These are phyloP conservation scores for Gracilinanus agilis DNA, from an alignment of 2,113 vertebrate species.

Conservation along the genomic window DNA sequence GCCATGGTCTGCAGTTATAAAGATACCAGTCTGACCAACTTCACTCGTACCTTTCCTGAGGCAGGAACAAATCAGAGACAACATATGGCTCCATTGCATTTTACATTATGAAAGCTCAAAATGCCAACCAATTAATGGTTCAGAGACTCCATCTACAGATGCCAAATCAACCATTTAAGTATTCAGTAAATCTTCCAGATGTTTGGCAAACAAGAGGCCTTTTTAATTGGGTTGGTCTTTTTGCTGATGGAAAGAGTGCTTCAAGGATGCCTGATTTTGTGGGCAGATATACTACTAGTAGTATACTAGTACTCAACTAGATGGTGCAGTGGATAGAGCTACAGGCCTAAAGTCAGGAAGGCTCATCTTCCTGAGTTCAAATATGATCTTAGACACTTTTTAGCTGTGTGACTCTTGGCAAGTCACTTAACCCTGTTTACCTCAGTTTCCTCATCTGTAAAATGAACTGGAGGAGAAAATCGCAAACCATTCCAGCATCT, in stretches of 20 bases:
- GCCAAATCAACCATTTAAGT: not conserved
- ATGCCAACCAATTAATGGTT: not conserved
- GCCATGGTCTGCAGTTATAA: not conserved
- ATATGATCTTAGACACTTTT: no score
- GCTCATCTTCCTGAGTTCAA: no score
- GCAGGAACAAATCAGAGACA: not conserved
- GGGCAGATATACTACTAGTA: not conserved
- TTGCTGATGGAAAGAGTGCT: not conserved
- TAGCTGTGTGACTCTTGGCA: no score
- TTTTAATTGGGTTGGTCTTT: not conserved
- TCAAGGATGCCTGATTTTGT: not conserved
- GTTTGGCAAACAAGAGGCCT: not conserved
- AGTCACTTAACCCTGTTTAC: no score
- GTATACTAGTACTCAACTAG: no score
- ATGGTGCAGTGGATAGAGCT: no score
- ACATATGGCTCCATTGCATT: not conserved
- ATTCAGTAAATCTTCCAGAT: not conserved
- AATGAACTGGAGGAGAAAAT: no score
- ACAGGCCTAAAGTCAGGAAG: no score
- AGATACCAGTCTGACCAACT: not conserved
- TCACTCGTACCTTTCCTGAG: not conserved
- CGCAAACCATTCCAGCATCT: no score
- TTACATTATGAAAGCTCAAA: conserved; percentile 38
- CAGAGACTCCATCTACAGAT: not conserved
- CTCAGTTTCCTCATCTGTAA: no score